Base-by-base conservation (phyloP, 2,113 vertebrate genomes). In the Archilochus colubris region DNA sequence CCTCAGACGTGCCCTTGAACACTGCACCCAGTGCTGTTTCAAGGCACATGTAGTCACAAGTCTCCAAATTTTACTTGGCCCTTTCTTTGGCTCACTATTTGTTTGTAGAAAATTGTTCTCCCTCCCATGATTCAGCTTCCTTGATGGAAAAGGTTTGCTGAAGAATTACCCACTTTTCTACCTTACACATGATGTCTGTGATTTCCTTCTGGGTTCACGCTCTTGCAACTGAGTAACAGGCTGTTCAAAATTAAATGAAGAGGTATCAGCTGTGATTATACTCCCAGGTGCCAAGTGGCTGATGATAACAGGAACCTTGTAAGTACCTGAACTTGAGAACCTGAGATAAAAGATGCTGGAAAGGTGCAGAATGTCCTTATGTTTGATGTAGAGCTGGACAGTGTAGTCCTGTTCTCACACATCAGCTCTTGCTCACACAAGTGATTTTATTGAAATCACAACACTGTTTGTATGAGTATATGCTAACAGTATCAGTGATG, bases 321-420 rank as follows among this genome's bases (percentile, higher is more conserved):
- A 43, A 63, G 51, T 33, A 25, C 27, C 46, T 31, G 27, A 46
- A 25, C n/a, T 43, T 64, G 44, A 64, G 33, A 79, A 54, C 30
- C 30, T 59, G 38, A 75, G 33, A 27, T 66, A 27, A 61, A 36
- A 66, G 46, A 33, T 36, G 28, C 38, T 55, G 55, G 40, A 38
- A 59, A 38, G 44, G 24, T 75, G 7, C 40, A 43, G 24, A 20
- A 10, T 46, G 21, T 31, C 1, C 0, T 62, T 15, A 11, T 0
- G 3, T 51, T 53, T 66, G 70, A 43, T 11, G 17, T 3, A 22
- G 22, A 54, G 43, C 15, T 1, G 3, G 61, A 27, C 1, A 3
- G 9, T 21, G 24, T 30, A 51, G 30, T 20, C 10, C 13, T 61
- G 9, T 61, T 68, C 11, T 31, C n/a, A 28, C n/a, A 51, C 19